phyloP scores from a whole-genome alignment of 1,140 invertebrate genomes.

The Calliopsis andreniformis region DNA sequence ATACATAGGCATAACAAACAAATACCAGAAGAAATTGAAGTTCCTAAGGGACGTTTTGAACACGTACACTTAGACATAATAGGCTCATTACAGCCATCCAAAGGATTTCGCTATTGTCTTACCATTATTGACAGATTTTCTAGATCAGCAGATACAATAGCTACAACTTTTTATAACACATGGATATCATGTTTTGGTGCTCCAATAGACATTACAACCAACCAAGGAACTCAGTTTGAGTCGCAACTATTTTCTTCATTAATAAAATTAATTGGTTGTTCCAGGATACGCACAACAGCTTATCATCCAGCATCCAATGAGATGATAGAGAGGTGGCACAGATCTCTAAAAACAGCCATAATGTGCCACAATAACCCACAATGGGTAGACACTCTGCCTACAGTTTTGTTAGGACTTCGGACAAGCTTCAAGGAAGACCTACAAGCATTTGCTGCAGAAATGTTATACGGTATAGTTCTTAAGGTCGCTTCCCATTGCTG shows the following conservation, averaged over 20 bases:
- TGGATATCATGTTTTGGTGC: conserved; percentile 11
- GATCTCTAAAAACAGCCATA: not conserved
- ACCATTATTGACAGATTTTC: no score
- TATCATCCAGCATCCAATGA: not conserved
- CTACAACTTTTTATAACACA: no score
- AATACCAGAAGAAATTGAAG: no score
- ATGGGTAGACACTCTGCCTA: not conserved
- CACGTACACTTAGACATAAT: no score
- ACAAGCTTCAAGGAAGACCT: conserved; percentile 3
- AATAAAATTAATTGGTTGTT: not conserved
- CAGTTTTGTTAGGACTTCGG: not conserved
- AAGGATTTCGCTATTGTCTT: no score
- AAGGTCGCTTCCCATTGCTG: no score
- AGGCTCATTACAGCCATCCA: no score
- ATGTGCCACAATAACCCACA: not conserved
- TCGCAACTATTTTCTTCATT: not conserved
- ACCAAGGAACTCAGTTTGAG: conserved; percentile 14
- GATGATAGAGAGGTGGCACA: conserved; percentile 1
- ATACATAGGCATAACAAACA: no score
- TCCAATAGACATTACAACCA: not conserved
- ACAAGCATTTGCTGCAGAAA: no score
- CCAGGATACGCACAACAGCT: not conserved
- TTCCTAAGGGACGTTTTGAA: no score
- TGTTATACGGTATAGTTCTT: no score
- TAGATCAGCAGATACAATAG: no score